Percentiles rank a stretch among this genome's conserved stretches.
Evolutionary conservation across 2,113 vertebrate species (phyloP).

Genomic region (Motacilla alba): DNA sequence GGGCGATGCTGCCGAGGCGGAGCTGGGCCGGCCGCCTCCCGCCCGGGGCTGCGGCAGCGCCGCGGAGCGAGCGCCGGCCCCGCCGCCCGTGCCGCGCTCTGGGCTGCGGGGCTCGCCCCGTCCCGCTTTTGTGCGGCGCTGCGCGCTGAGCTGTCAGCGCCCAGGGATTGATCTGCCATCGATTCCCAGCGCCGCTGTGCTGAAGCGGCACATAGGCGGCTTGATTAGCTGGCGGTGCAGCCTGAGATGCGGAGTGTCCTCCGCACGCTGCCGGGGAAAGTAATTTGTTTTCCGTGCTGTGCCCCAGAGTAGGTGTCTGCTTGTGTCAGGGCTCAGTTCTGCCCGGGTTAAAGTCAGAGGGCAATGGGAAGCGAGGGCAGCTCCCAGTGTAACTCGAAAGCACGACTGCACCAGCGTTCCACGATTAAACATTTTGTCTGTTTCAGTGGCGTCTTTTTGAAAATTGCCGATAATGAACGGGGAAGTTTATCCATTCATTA

Average conservation of each 20-base stretch:
- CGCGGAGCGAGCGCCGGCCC: background rate
- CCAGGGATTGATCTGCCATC: background rate
- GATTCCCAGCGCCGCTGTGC: background rate
- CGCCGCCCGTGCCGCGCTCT: background rate
- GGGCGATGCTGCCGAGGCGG: background rate
- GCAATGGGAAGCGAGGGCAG: background rate
- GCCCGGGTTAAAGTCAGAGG: background rate
- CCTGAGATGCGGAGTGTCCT: background rate
- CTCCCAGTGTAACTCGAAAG: background rate
- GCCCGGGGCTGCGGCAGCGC: background rate
- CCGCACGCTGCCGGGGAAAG: background rate
- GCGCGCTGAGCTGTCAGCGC: background rate
- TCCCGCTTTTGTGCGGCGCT: background rate
- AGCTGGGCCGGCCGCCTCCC: background rate
- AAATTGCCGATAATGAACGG: background rate
- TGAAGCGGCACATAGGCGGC: background rate
- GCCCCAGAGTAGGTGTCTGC: background rate
- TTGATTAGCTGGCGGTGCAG: background rate
- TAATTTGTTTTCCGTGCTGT: fast-evolving
- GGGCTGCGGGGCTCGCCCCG: background rate
- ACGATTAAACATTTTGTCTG: background rate
- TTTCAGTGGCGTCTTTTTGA: background rate
- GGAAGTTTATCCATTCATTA: background rate
- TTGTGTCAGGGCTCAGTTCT: background rate
- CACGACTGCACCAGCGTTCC: background rate